Percentiles rank a stretch among this genome's conserved stretches.
Conservation (phyloP, 2,888 invertebrate genomes). For the Macaria liturata region DNA sequence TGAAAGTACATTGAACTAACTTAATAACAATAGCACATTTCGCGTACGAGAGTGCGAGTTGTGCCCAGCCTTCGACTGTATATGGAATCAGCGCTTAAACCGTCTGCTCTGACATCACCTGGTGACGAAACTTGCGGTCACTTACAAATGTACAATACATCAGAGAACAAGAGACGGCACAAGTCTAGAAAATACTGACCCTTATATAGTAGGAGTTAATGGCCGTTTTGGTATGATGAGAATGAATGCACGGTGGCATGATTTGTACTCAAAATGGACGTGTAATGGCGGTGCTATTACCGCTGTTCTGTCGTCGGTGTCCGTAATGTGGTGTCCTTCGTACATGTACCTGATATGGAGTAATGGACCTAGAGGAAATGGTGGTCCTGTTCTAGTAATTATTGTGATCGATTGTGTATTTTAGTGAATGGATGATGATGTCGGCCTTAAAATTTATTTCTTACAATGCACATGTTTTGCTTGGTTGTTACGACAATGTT, state of each 20-base stretch:
- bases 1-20: too few species aligned
- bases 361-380: too few species aligned
- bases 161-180: slow-evolving; percentile 1
- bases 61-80: slow-evolving; percentile 8
- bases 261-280: slow-evolving; percentile 4
- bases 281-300: not conserved
- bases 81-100: slow-evolving; percentile 12
- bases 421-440: too few species aligned
- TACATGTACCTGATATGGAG: too few species aligned
- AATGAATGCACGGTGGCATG: not conserved
- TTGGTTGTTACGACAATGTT: too few species aligned
- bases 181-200: slow-evolving; percentile 1
- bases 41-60: slow-evolving; percentile 2
- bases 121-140: slow-evolving; percentile 16
- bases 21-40: slow-evolving; percentile 13
- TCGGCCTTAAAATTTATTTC: too few species aligned
- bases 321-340: too few species aligned
- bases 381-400: too few species aligned
- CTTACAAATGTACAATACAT: not conserved
- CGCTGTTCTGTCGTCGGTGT: too few species aligned
- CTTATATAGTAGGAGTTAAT: slow-evolving; percentile 7
- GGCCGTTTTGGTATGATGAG: not conserved
- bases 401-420: too few species aligned
- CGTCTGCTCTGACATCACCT: slow-evolving; percentile 19
- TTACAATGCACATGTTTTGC: too few species aligned